These are phyloP conservation scores for Mythimna loreyi DNA, from an alignment of 2,888 invertebrate genomes.

Conservation along the genomic window DNA sequence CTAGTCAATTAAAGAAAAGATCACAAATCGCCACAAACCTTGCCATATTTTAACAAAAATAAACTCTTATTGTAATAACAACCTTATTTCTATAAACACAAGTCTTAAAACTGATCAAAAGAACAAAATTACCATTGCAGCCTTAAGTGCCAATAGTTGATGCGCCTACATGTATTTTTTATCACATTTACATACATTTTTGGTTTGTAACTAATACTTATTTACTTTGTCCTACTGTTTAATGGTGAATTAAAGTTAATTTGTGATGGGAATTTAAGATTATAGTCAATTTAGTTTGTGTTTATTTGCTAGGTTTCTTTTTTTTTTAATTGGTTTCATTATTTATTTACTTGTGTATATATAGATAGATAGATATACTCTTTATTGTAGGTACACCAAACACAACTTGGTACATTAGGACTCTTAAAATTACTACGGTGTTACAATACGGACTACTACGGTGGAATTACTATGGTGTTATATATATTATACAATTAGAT, in stretches of 20 bases:
- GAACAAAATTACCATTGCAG: slow-evolving; percentile 30
- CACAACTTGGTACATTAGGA: no score
- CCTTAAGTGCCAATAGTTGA: slow-evolving; percentile 43
- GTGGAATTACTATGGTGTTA: no score
- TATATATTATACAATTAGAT: no score
- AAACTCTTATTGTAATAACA: neutral
- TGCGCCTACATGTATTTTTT: slow-evolving; percentile 59
- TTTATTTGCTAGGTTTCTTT: neutral
- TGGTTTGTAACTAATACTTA: slow-evolving; percentile 60
- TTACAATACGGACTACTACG: no score
- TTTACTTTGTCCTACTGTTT: slow-evolving; percentile 56
- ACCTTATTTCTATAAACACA: slow-evolving; percentile 13
- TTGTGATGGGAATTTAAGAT: slow-evolving; percentile 45
- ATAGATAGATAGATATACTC: no score
- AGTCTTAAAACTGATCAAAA: slow-evolving; percentile 12
- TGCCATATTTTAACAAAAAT: slow-evolving; percentile 13
- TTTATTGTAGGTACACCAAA: no score
- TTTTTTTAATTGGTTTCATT: no score
- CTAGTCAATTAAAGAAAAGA: neutral
- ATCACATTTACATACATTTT: slow-evolving; percentile 57
- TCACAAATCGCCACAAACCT: slow-evolving; percentile 35
- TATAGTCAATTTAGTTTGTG: slow-evolving; percentile 11
- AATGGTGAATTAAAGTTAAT: slow-evolving; percentile 49
- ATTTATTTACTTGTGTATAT: no score
- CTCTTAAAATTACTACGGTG: no score